These are phyloP conservation scores for Heliangelus exortis DNA, from an alignment of 2,797 vertebrate species.

Conservation along the genomic window DNA sequence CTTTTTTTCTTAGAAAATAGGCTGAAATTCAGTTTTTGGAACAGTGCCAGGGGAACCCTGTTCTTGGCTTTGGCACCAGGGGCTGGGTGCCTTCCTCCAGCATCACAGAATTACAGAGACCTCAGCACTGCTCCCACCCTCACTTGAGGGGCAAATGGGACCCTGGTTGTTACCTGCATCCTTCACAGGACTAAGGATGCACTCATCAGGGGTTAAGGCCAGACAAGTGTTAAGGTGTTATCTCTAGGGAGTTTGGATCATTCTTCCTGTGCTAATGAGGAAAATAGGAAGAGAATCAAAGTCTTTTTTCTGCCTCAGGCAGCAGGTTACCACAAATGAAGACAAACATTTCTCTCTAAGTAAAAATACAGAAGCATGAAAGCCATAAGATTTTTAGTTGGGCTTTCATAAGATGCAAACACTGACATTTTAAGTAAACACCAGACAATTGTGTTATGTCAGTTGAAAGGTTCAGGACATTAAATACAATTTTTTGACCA, in stretches of 20 bases:
- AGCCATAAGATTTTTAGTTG: background rate
- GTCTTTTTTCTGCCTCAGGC: conserved; percentile 2
- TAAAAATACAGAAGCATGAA: background rate
- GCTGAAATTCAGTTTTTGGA: background rate
- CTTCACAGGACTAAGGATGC: background rate
- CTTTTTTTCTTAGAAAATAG: background rate
- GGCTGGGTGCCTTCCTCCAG: background rate
- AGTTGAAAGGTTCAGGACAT: background rate
- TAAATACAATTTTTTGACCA: background rate
- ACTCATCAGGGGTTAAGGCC: background rate
- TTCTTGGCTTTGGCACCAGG: background rate
- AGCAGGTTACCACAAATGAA: background rate
- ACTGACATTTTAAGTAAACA: conserved; percentile 17
- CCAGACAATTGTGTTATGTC: background rate
- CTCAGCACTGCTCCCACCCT: background rate
- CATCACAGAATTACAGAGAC: background rate
- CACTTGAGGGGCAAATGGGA: background rate
- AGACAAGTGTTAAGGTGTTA: background rate
- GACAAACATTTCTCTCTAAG: background rate
- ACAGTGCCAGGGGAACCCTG: background rate
- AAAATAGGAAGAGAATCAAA: background rate
- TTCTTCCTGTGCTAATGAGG: background rate
- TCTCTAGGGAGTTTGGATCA: background rate
- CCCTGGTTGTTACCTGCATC: background rate
- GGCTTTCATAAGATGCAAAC: conserved; percentile 28